Base-by-base conservation (phyloP, 2,113 vertebrate genomes). In the Microcebus ravelobensis region DNA sequence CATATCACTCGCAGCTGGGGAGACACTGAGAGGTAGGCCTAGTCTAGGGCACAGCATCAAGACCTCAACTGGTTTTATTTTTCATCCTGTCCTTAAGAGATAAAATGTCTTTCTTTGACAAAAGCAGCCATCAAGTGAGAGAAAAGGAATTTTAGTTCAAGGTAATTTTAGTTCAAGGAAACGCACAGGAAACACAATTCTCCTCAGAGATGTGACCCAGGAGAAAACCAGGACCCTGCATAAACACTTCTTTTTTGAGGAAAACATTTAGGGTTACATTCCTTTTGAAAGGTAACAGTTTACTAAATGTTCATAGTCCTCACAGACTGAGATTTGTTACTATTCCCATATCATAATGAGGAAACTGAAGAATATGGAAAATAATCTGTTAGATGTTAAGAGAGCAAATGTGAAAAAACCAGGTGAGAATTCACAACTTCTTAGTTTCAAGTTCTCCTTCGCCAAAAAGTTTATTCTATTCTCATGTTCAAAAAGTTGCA, bases 321-420 rank as follows among this genome's bases (percentile, higher is more conserved):
- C 27, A 50, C 21, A 42, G 31, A 70, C 17, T 18, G 45, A 85
- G 50, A 15, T 42, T 70, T 27, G 1, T 68, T 81, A 23, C 63
- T 61, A 29, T 71, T 90, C 45, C 45, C 10, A 34, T 59, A 12
- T 55, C 57, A 79, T 25, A 27, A 7, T 17, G 68, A 68, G n/a
- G 48, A 87, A 85, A 76, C 48, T 36, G 34, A 89, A 29, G 34
- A 34, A 23, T 14, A n/a, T 36, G 27, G 74, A 42, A n/a, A 93
- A 27, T 70, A 63, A 63, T 50, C 27, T 52, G 9, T 59, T 76
- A 55, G 76, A 48, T 29, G 9, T 74, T 71, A 74, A 89, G 31
- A 90, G 45, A 81, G 36, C 36, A 86, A 82, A 45, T 76, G 45
- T 67, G 48, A 97, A 18, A 85, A 97, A 18, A 85, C 18, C 55